These are phyloP conservation scores for Virgularia gustaviana DNA, from an alignment of 92 coral and sea anemone species.

Conservation along the genomic window DNA sequence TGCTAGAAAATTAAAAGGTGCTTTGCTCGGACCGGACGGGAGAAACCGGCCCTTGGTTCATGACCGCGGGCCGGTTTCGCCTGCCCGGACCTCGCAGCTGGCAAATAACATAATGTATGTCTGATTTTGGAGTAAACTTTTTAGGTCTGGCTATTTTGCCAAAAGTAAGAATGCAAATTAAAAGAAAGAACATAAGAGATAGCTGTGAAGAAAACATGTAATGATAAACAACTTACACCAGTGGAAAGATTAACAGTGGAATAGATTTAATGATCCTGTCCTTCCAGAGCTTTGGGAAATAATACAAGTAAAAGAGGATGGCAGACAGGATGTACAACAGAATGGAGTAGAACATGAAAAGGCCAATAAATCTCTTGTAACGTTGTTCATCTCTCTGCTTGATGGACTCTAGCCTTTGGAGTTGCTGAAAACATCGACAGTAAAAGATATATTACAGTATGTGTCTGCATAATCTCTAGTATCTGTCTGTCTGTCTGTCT, in stretches of 20 bases:
- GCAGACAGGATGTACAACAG: constrained; percentile 66
- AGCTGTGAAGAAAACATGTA: not conserved
- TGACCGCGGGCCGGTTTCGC: too few relatives aligned
- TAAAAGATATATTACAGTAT: not conserved
- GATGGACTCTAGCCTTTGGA: constrained; percentile 60
- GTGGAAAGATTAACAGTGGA: constrained; percentile 84
- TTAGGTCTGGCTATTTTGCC: too few relatives aligned
- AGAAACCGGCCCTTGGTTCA: too few relatives aligned
- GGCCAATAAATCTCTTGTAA: constrained; percentile 85
- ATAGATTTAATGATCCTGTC: constrained; percentile 65
- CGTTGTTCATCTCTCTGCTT: constrained; percentile 72
- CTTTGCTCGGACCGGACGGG: too few relatives aligned
- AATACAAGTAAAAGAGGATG: constrained; percentile 77
- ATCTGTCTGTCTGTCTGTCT: too few relatives aligned
- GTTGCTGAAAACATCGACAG: constrained; percentile 57
- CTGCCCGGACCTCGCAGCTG: too few relatives aligned
- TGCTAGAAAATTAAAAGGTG: too few relatives aligned
- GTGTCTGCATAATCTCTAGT: not conserved
- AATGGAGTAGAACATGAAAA: constrained; percentile 76
- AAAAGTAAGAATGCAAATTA: too few relatives aligned
- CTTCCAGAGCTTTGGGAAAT: constrained; percentile 89
- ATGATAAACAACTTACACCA: constrained; percentile 98
- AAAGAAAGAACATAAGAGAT: too few relatives aligned
- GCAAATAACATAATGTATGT: too few relatives aligned
- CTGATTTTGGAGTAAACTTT: too few relatives aligned